Conservation (phyloP, 2,888 invertebrate genomes). For the Latrodectus hesperus region DNA sequence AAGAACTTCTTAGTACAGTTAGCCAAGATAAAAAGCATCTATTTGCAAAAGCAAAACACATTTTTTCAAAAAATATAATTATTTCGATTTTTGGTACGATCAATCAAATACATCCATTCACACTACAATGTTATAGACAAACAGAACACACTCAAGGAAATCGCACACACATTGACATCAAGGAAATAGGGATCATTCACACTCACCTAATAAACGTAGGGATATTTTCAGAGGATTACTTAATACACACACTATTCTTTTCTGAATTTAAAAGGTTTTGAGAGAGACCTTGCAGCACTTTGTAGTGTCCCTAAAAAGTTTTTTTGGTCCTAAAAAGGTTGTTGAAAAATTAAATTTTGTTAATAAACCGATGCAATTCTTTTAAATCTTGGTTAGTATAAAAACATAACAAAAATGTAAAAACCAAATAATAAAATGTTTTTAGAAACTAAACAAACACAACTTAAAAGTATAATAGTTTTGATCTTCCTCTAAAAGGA, state of each 20-base stretch:
- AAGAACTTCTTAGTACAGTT: constrained; percentile 26
- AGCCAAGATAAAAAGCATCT: constrained; percentile 40
- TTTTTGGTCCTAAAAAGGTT: constrained; percentile 68
- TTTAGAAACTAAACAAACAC: background rate
- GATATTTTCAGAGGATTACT: constrained; percentile 49
- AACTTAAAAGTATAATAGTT: background rate
- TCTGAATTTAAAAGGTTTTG: constrained; percentile 65
- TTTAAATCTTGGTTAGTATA: constrained; percentile 34
- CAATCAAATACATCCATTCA: background rate
- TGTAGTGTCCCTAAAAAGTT: constrained; percentile 67
- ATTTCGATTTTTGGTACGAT: background rate
- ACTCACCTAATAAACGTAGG: constrained; percentile 65
- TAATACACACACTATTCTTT: constrained; percentile 53
- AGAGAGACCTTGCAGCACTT: constrained; percentile 64
- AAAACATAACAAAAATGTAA: constrained; percentile 36
- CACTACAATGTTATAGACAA: background rate
- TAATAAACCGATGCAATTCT: constrained; percentile 41
- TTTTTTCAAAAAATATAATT: background rate
- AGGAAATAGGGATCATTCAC: constrained; percentile 41
- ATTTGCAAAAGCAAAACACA: background rate
- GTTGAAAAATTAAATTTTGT: constrained; percentile 64
- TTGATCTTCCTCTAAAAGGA: background rate
- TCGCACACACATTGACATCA: background rate
- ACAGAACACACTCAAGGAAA: background rate
- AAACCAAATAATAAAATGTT: constrained; percentile 26